These are phyloP conservation scores for Urocyon cinereoargenteus DNA, from an alignment of 2,797 vertebrate species.

Conservation along the genomic window DNA sequence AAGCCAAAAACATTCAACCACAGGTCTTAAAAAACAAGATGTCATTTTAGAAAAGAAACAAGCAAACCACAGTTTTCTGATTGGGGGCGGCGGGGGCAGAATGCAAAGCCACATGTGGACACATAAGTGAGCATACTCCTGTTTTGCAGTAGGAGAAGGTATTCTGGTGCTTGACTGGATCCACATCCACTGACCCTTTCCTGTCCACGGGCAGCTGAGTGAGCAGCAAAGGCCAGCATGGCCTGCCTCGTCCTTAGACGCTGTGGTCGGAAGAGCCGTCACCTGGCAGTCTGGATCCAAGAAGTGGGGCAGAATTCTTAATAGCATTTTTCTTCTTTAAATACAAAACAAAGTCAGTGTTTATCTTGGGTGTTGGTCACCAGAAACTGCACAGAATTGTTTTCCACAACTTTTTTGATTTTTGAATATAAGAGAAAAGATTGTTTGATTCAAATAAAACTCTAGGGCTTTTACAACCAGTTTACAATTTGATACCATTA, in stretches of 20 bases:
- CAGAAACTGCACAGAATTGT: conserved; percentile 6
- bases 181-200: neutral
- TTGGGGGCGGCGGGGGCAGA: neutral
- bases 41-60: neutral
- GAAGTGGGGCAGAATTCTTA: neutral
- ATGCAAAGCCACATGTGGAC: neutral
- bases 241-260: neutral
- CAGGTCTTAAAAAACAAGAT: neutral
- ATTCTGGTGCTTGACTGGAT: neutral
- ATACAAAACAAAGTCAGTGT: neutral
- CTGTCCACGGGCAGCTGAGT: accelerated
- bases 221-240: neutral
- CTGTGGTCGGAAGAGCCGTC: neutral
- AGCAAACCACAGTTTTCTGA: neutral
- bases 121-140: neutral
- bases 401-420: conserved; percentile 13
- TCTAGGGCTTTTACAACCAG: neutral
- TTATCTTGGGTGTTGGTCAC: neutral
- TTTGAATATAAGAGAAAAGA: neutral
- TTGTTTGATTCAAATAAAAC: neutral
- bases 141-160: neutral
- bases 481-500: neutral
- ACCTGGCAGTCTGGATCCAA: neutral
- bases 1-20: conserved; percentile 39
- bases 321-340: neutral